Conservation (phyloP, 2,797 vertebrate species). For the Petrocephalus schoutedeni region DNA sequence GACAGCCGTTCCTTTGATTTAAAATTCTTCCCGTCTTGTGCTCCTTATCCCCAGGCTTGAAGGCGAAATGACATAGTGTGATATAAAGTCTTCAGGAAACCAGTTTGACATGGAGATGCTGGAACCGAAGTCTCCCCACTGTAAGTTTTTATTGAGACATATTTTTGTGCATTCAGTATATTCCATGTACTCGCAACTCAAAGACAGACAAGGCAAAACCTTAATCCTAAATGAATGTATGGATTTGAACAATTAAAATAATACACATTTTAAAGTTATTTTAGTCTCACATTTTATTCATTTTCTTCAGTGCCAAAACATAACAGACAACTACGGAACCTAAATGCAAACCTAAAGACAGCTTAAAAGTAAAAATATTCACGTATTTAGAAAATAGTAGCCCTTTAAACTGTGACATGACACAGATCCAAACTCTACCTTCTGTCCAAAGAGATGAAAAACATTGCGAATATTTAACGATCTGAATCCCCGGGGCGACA, state of each 20-base stretch:
- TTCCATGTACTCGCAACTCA: background rate
- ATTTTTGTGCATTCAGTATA: background rate
- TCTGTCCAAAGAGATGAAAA: background rate
- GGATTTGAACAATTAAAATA: background rate
- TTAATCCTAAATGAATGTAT: background rate
- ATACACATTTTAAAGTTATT: background rate
- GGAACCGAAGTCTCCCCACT: background rate
- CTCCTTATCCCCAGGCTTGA: background rate
- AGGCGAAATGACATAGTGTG: background rate
- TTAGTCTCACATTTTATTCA: slow-evolving; percentile 16
- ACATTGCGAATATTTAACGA: background rate
- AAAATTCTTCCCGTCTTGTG: background rate
- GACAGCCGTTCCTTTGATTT: background rate
- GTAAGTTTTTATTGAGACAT: background rate
- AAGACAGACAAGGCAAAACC: background rate
- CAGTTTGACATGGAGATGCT: background rate
- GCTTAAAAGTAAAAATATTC: slow-evolving; percentile 12
- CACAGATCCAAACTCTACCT: background rate
- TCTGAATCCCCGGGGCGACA: background rate
- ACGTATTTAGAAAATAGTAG: slow-evolving; percentile 27
- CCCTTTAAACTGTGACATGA: slow-evolving; percentile 23
- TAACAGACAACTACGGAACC: background rate
- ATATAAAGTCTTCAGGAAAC: background rate
- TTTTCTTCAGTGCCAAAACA: slow-evolving; percentile 15
- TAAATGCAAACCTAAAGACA: slow-evolving; percentile 9